Evolutionary conservation across 1,140 invertebrate genomes (phyloP), one percentile per base, ranked within the genome.

Genomic region (Aphis gossypii): DNA sequence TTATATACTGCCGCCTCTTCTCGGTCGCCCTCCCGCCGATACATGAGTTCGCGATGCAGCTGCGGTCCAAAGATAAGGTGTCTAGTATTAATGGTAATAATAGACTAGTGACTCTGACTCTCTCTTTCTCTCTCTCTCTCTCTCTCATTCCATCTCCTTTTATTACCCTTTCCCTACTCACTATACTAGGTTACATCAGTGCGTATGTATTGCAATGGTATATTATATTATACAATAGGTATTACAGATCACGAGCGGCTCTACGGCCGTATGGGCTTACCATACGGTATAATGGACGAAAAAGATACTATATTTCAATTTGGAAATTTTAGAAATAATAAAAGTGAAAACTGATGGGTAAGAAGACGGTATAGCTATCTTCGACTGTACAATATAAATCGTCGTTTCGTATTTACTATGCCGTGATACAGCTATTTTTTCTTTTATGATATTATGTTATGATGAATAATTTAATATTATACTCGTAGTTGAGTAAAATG

Each of bases 21-120:
- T 41, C 8, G 41, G 83, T 48, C 44, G 84, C 44, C 25, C 25
- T 35, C 25, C 84, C 11, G 0, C 14, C 84, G 14, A n/a, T 7
- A n/a, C 14, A 14, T 6, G 14, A 30, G 25, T 41, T 23, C 6
- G 38, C 21, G 38, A 23, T 84, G 30, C 20, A 48, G 86, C 86
- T 88, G 86, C n/a, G 46, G 86, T 88, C 46, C 86, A 21, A n/a
- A 51, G 86, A 88, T 88, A 88, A 88, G 46, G 86, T 48, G 46
- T 51, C 46, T 1, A n/a, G 30, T 44, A 86, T 25, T 51, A 86
- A 44, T 86, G 38, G 23, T 44, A 11, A 86, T 86, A 44, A 76
- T 76, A 76, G 60, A 76, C 60, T 76, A 68, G 60, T 68, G 30
- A 68, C 30, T 30, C 56, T 51, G 1, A 18, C 48, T 68, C 30